Evolutionary conservation across 2,113 vertebrate species (phyloP).

Genomic region (Python bivittatus): DNA sequence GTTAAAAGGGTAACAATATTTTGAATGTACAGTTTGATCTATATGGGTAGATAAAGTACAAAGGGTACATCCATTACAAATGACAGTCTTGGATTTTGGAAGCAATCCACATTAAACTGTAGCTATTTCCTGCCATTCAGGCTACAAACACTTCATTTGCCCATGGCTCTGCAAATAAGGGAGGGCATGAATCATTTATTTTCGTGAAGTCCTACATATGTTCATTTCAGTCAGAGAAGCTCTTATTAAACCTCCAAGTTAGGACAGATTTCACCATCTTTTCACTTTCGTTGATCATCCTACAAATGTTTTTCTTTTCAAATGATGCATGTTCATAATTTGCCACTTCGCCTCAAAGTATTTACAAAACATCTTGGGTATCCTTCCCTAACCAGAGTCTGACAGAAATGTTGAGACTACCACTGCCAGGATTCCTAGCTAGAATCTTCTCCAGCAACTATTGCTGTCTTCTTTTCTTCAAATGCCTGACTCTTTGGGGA

Average conservation of each 20-base stretch:
- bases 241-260: neutral
- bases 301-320: neutral
- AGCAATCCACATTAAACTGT: conserved; percentile 5
- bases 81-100: conserved; percentile 27
- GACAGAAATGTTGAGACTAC: neutral
- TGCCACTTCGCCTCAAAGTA: neutral
- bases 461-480: neutral
- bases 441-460: neutral
- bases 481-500: neutral
- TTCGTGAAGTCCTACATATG: conserved; percentile 4
- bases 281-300: neutral
- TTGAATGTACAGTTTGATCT: conserved; percentile 18
- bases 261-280: neutral
- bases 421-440: neutral
- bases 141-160: neutral
- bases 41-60: conserved; percentile 11
- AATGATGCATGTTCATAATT: neutral
- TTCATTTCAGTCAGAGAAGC: neutral
- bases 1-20: neutral
- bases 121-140: conserved; percentile 2
- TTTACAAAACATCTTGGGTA: neutral
- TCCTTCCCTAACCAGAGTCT: neutral
- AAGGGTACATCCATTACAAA: conserved; percentile 27
- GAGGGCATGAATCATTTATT: conserved; percentile 10
- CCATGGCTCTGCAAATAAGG: neutral